phyloP scores from a whole-genome alignment of 2,113 vertebrate species.

The Brevimyrus niger region DNA sequence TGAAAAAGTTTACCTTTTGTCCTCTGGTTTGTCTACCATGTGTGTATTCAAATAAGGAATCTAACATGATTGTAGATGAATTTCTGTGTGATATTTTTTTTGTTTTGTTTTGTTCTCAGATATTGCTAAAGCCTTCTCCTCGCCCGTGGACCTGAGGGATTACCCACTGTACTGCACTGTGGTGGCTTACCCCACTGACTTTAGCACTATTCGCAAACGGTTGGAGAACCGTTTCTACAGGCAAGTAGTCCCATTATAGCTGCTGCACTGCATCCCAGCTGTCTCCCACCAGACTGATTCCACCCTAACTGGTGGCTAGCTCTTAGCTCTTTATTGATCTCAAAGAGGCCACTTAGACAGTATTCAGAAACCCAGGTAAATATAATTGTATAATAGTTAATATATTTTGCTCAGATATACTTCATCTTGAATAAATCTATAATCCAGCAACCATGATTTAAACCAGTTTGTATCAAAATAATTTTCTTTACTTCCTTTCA shows the following conservation, averaged over 20 bases:
- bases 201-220: constrained; percentile 81
- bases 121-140: constrained; percentile 84
- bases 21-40: neutral
- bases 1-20: neutral
- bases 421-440: neutral
- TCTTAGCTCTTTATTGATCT: neutral
- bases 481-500: neutral
- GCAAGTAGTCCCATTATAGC: constrained; percentile 42
- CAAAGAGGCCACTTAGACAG: neutral
- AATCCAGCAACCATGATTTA: neutral
- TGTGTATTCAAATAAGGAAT: too few relatives aligned
- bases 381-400: neutral
- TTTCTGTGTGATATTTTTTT: neutral
- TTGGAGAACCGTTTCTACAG: constrained; percentile 94
- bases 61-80: neutral
- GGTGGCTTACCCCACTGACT: constrained; percentile 91
- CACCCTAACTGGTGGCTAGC: neutral
- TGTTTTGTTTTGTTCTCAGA: constrained; percentile 57
- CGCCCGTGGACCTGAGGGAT: constrained; percentile 84
- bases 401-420: neutral
- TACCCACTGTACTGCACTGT: constrained; percentile 96
- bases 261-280: neutral
- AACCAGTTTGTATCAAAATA: neutral
- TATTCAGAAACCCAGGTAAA: neutral
- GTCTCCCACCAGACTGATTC: neutral